Base-by-base conservation (phyloP, 2,797 vertebrate genomes). In the Lacerta agilis region DNA sequence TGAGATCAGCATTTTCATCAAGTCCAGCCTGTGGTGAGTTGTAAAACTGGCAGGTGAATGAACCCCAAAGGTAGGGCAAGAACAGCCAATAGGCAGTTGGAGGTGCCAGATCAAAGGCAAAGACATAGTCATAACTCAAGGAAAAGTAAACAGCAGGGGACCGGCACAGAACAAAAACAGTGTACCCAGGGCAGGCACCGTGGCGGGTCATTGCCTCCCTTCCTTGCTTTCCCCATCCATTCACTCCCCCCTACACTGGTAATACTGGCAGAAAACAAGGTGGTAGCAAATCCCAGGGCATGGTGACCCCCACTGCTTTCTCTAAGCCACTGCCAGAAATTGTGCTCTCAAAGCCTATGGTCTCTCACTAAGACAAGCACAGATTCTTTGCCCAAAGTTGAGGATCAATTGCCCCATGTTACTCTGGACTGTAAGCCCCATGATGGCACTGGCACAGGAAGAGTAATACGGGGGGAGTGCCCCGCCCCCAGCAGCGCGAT, bases 81-180 rank as follows among this genome's bases (percentile, higher is more conserved):
- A 93, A 88, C 83, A 94, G 94, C 91, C 91, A 91, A 93, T 0
- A 66, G 79, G 93, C 84, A 94, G 91, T 94, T 64, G 3, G 86
- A 55, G 89, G 90, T 88, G 85, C 82, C 88, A 96, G 96, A 97
- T 97, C 96, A 97, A 97, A 97, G 97, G 90, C 92, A 94, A 92
- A 95, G 94, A 88, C 91, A 93, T 87, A 97, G 93, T 94, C 94
- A 94, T 96, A 95, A 96, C 92, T 95, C 94, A 95, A 94, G 93
- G 94, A 90, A 97, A 97, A 96, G 93, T 94, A 97, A 97, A 97
- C 78, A 97, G 94, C 91, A 94, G 93, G 55, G 91, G 93, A 90
- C 93, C 0, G 5, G 92, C 41, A 81, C 81, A 88, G 94, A 95
- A 93, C 91, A 95, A 96, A 96, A 96, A 96, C 92, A 85, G 91